phyloP scores from a whole-genome alignment of 2,797 vertebrate genomes.

The Fringilla coelebs region DNA sequence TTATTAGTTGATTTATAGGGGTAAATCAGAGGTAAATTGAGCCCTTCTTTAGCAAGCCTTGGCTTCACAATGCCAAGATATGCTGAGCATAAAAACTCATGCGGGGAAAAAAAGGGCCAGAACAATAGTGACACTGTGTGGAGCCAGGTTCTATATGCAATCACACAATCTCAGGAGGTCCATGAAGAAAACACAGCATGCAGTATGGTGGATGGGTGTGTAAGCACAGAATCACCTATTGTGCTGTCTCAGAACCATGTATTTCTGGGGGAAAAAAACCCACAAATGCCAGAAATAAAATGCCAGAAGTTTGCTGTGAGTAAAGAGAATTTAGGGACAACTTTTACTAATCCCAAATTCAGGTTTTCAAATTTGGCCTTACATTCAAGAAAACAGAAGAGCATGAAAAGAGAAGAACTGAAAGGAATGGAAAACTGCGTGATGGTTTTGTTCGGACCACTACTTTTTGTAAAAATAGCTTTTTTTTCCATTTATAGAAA shows the following conservation, averaged over 20 bases:
- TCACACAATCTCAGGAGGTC: background rate
- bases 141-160: conserved; percentile 57
- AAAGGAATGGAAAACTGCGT: background rate
- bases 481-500: background rate
- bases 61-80: conserved; percentile 57
- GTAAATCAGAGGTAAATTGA: conserved; percentile 69
- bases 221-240: background rate
- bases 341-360: background rate
- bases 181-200: conserved; percentile 1
- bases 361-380: background rate
- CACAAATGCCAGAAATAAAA: background rate
- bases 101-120: background rate
- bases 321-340: background rate
- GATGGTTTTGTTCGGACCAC: background rate
- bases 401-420: background rate
- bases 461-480: background rate
- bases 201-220: background rate
- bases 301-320: background rate
- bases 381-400: background rate
- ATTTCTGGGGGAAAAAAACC: background rate
- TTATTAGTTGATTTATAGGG: conserved; percentile 71
- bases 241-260: background rate
- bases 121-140: conserved; percentile 56
- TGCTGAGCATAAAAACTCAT: conserved; percentile 46
- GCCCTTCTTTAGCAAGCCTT: conserved; percentile 40